These are phyloP conservation scores for Helobdella robusta DNA, from an alignment of 2,888 invertebrate genomes.

Conservation along the genomic window DNA sequence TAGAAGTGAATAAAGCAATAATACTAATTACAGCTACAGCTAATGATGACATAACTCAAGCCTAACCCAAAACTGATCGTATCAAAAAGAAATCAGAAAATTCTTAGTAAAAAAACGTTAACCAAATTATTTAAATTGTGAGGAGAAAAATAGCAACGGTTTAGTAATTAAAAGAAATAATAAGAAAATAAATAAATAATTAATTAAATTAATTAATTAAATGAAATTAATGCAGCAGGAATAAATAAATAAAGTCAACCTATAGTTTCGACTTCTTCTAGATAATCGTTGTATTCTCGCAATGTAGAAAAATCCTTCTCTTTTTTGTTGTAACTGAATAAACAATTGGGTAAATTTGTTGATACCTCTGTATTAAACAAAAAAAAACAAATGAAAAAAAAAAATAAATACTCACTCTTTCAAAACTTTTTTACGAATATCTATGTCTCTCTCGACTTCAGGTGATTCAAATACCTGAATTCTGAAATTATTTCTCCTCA, in stretches of 20 bases:
- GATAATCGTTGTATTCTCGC: slow-evolving; percentile 83
- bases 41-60: no score
- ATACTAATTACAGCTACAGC: no score
- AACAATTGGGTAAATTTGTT: neutral
- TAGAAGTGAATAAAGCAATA: no score
- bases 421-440: neutral
- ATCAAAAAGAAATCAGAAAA: no score
- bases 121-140: no score
- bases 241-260: no score
- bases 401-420: neutral
- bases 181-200: no score
- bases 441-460: slow-evolving; percentile 20
- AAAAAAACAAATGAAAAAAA: neutral
- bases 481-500: slow-evolving; percentile 79
- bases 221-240: no score
- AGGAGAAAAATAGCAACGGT: no score
- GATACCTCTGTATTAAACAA: neutral
- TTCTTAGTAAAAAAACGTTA: no score
- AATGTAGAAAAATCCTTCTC: slow-evolving; percentile 80
- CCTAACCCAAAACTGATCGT: no score
- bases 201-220: slow-evolving; percentile 30
- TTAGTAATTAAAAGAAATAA: no score
- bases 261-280: slow-evolving; percentile 85
- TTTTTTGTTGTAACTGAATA: slow-evolving; percentile 73
- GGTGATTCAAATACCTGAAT: slow-evolving; percentile 67